Evolutionary conservation across 1,140 invertebrate genomes (phyloP).

Genomic region (Daktulosphaira vitifoliae): DNA sequence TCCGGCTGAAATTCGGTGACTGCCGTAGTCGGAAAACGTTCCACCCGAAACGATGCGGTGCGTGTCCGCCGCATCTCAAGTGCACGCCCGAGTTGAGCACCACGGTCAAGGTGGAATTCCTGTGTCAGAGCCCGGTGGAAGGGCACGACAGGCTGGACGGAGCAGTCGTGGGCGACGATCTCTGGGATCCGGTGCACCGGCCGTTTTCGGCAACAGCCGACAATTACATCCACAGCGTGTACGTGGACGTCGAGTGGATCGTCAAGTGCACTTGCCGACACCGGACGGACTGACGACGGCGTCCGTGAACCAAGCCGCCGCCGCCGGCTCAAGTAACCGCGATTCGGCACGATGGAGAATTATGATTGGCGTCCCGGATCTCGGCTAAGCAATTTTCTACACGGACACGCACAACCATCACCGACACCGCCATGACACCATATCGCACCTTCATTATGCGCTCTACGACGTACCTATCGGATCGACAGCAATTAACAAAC

Average conservation of each 20-base stretch:
- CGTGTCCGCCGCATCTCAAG: conserved; percentile 40
- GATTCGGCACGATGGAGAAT: conserved; percentile 22
- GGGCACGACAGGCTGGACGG: conserved; percentile 35
- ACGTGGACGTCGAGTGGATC: conserved; percentile 38
- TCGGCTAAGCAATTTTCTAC: not conserved
- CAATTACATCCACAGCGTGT: conserved; percentile 26
- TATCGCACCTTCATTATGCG: too few species aligned
- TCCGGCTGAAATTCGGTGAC: conserved; percentile 51
- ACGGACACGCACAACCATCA: not conserved
- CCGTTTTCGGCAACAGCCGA: conserved; percentile 27
- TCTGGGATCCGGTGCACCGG: conserved; percentile 29
- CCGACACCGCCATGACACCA: too few species aligned
- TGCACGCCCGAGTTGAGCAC: conserved; percentile 52
- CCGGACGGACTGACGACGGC: conserved; percentile 18
- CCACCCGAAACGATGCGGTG: conserved; percentile 53
- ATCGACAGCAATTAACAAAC: too few species aligned
- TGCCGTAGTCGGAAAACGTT: conserved; percentile 54
- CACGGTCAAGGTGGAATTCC: conserved; percentile 46
- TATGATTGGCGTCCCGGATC: conserved; percentile 8
- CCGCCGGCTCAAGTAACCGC: not conserved
- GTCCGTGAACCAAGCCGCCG: conserved; percentile 14
- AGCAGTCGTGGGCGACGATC: conserved; percentile 35
- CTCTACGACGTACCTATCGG: too few species aligned
- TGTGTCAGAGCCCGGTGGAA: conserved; percentile 33
- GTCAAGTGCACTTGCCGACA: conserved; percentile 37